Conservation (phyloP, 1,140 invertebrate species). For the Bombus affinis region DNA sequence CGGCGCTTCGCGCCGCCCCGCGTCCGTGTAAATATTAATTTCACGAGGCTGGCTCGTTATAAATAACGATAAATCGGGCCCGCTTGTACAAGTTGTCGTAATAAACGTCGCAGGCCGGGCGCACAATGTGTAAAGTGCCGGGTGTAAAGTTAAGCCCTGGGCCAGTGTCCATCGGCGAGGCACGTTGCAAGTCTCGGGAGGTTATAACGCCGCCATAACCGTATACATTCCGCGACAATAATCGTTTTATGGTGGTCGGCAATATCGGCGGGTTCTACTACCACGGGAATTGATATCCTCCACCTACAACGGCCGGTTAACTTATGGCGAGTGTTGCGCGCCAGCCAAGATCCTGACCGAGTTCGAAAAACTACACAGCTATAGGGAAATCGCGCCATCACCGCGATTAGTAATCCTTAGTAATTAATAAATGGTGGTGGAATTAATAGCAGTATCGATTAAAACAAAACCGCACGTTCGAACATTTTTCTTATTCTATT, state of each 20-base stretch:
- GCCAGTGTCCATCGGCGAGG: slow-evolving; percentile 54
- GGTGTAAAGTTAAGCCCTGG: slow-evolving; percentile 74
- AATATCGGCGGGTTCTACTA: slow-evolving; percentile 71
- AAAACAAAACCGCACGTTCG: no score
- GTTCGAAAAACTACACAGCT: slow-evolving; percentile 33
- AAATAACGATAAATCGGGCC: slow-evolving; percentile 64
- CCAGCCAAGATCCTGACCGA: slow-evolving; percentile 30
- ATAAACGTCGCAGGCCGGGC: slow-evolving; percentile 64
- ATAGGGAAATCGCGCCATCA: background rate
- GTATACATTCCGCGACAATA: slow-evolving; percentile 81
- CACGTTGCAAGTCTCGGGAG: slow-evolving; percentile 66
- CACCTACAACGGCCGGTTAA: slow-evolving; percentile 65
- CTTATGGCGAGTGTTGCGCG: slow-evolving; percentile 54
- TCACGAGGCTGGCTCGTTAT: slow-evolving; percentile 61
- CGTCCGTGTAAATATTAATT: slow-evolving; percentile 66
- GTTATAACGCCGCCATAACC: slow-evolving; percentile 81
- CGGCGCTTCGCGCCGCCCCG: background rate
- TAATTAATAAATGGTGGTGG: no score
- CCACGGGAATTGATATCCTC: slow-evolving; percentile 66
- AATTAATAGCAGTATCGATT: no score
- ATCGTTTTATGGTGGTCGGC: slow-evolving; percentile 79
- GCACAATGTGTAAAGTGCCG: slow-evolving; percentile 76
- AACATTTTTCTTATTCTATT: no score
- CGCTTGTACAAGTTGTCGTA: slow-evolving; percentile 64
- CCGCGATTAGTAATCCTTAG: background rate